These are phyloP conservation scores for Macroglossus sobrinus DNA, from an alignment of 2,113 vertebrate genomes.

Conservation along the genomic window DNA sequence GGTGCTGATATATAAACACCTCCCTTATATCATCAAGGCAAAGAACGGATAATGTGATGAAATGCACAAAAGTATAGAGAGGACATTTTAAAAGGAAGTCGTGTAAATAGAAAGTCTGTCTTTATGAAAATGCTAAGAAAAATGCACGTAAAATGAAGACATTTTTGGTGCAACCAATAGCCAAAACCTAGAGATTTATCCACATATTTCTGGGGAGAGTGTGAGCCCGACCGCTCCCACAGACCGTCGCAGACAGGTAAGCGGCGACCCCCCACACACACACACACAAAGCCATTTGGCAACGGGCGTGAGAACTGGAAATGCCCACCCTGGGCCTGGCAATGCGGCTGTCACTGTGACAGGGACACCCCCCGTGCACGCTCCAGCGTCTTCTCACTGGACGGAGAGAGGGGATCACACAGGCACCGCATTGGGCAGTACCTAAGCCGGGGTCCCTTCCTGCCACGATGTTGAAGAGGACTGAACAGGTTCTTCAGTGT, in stretches of 20 bases:
- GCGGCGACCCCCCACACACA: rapidly evolving
- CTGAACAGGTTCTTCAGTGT: neutral
- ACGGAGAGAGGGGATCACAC: neutral
- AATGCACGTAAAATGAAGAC: slow-evolving; percentile 19
- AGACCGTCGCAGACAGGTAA: neutral
- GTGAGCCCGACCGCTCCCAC: neutral
- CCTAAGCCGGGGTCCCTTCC: too few species aligned
- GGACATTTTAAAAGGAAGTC: slow-evolving; percentile 1
- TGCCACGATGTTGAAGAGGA: neutral
- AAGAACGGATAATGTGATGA: neutral
- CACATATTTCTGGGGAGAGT: neutral
- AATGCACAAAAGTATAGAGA: neutral
- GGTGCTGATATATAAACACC: neutral
- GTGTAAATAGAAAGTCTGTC: neutral
- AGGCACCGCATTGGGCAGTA: neutral
- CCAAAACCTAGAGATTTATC: neutral
- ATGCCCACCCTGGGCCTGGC: too few species aligned
- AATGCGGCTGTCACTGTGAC: too few species aligned
- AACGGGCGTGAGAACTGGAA: neutral
- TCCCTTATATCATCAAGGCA: neutral
- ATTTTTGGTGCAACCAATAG: neutral
- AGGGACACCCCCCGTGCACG: too few species aligned
- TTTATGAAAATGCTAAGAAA: neutral
- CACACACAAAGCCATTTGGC: too few species aligned
- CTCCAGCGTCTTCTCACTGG: neutral